phyloP scores from a whole-genome alignment of 2,888 invertebrate species.

The Antheraea assamensis region DNA sequence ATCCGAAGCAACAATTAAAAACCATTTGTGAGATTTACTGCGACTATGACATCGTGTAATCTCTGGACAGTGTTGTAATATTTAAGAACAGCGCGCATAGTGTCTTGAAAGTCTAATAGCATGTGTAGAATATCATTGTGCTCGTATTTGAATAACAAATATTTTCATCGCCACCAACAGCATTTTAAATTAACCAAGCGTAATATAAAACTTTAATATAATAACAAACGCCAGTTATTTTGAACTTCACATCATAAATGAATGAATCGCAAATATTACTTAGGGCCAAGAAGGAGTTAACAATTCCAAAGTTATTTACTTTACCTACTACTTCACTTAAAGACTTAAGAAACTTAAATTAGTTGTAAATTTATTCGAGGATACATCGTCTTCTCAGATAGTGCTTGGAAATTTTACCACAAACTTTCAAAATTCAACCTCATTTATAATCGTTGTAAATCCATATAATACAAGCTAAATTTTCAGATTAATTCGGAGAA shows the following conservation, averaged over 20 bases:
- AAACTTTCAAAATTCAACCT: background rate
- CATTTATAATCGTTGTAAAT: background rate
- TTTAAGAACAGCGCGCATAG: too few species aligned
- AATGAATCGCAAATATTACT: conserved; percentile 5
- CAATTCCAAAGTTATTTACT: background rate
- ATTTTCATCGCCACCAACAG: too few species aligned
- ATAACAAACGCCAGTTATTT: background rate
- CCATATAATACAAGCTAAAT: background rate
- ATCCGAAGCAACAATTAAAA: too few species aligned
- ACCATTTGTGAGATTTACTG: too few species aligned
- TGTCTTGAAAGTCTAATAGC: too few species aligned
- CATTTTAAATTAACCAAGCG: background rate
- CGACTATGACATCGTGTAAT: too few species aligned
- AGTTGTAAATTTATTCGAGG: conserved; percentile 5
- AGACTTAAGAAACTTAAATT: conserved; percentile 4
- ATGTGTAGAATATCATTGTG: too few species aligned
- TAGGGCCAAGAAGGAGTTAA: background rate
- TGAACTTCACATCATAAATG: background rate
- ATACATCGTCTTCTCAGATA: background rate
- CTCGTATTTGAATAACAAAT: too few species aligned
- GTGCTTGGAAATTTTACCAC: background rate
- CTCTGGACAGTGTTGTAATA: too few species aligned
- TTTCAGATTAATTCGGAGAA: background rate
- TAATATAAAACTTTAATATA: background rate
- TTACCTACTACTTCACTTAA: conserved; percentile 6